phyloP scores from a whole-genome alignment of 2,888 invertebrate species.

The Acanthosoma haemorrhoidale region DNA sequence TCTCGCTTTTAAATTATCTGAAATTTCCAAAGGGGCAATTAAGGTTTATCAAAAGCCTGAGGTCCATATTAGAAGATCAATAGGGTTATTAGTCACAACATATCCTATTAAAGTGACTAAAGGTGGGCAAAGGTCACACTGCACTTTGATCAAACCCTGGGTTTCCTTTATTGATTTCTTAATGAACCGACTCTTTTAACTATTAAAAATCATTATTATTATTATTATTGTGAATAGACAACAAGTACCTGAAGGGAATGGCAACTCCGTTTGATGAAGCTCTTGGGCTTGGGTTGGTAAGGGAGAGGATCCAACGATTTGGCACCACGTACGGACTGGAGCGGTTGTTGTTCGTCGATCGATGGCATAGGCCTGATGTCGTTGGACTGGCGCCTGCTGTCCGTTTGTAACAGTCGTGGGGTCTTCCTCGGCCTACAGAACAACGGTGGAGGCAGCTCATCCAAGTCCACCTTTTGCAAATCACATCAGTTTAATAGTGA shows the following conservation, averaged over 20 bases:
- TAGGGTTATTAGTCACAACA: too few species aligned
- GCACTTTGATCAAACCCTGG: too few species aligned
- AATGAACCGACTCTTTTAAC: not conserved
- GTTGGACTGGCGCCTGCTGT: constrained; percentile 57
- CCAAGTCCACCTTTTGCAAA: constrained; percentile 55
- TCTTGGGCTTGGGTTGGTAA: constrained; percentile 34
- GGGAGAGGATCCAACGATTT: constrained; percentile 63
- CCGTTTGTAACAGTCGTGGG: constrained; percentile 64
- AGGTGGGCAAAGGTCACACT: too few species aligned
- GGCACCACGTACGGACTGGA: constrained; percentile 44
- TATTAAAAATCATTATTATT: not conserved
- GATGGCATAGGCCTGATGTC: constrained; percentile 41
- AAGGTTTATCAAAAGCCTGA: too few species aligned
- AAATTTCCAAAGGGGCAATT: too few species aligned
- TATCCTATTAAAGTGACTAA: too few species aligned
- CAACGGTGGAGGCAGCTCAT: constrained; percentile 63
- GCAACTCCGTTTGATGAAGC: constrained; percentile 42
- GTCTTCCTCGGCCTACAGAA: constrained; percentile 77
- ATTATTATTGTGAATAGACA: not conserved
- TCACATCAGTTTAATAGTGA: too few species aligned
- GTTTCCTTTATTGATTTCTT: too few species aligned
- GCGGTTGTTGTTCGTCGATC: constrained; percentile 33
- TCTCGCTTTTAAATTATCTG: too few species aligned
- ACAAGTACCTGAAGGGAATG: constrained; percentile 44
- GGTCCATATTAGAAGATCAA: too few species aligned